Base-by-base conservation (phyloP, 2,888 invertebrate species). In the Caenorhabditis imperialis region DNA sequence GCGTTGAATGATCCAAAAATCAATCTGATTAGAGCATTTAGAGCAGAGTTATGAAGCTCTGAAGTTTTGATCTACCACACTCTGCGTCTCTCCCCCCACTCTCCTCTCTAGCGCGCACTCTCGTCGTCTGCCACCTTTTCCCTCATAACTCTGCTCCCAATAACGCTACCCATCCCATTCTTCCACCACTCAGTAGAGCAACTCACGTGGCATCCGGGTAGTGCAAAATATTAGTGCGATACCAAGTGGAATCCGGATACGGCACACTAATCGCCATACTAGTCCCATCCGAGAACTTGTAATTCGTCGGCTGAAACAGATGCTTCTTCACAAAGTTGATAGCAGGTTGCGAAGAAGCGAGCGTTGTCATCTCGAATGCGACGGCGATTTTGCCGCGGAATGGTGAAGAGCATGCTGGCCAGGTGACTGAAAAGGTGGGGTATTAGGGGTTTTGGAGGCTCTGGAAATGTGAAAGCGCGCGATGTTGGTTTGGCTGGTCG, bases 231-330 rank as follows among this genome's bases (percentile, higher is more conserved):
- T 48, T 55, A n/a, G 40, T 57, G 18, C 30, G 42, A 33, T 62
- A 62, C n/a, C 48, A 30, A 3, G 45, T 42, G 5, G 71, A 55
- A 33, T 55, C 44, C 20, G 71, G 57, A 50, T 71, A 71, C 25
- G 71, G 71, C 22, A 71, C 62, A 45, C 57, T 71, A 3, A 71
- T 55, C 14, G 61, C 71, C 23, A 62, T 47, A 3, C 55, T 71
- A 7, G 50, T 57, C 6, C 55, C 57, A 33, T 54, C 62, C 6
- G 54, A 27, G 14, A 61, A 51, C 7, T 57, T 55, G 22, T 57
- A 61, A 18, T 55, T 44, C 0, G 62, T 50, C 18, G 62, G 44
- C 22, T 55, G 55, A 45, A 50, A 71, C 7, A 71, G 33, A 38
- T 38, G 45, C 1, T 40, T 62, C 16, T 50, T n/a, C 6, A 71